phyloP scores from a whole-genome alignment of 2,113 vertebrate species.

The Apus apus region DNA sequence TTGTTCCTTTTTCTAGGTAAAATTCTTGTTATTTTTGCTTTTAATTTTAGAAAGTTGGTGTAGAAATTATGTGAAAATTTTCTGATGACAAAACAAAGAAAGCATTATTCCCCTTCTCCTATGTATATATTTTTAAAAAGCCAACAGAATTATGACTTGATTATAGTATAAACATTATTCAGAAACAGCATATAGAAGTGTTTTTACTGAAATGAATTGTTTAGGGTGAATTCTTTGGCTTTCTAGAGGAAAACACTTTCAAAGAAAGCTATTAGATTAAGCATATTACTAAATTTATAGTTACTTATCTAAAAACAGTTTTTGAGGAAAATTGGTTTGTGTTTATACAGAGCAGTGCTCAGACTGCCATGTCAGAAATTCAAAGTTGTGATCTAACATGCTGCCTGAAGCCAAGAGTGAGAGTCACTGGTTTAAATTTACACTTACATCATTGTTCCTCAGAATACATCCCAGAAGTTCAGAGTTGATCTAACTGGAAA shows the following conservation, averaged over 20 bases:
- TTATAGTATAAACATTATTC: background rate
- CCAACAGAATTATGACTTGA: background rate
- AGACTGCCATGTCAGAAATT: background rate
- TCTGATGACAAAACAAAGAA: background rate
- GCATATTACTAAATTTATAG: background rate
- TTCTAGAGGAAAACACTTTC: background rate
- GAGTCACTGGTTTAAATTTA: background rate
- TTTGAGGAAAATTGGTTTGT: background rate
- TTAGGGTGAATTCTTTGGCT: background rate
- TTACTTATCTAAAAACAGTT: background rate
- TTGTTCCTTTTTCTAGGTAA: background rate
- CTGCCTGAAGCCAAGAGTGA: background rate
- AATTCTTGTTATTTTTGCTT: background rate
- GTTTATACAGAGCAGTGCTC: background rate
- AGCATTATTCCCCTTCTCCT: rapidly evolving
- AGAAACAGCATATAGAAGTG: background rate
- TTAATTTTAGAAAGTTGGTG: background rate
- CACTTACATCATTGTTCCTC: rapidly evolving
- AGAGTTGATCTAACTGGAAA: background rate
- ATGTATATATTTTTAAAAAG: background rate
- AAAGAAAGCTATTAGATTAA: background rate
- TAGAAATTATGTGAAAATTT: background rate
- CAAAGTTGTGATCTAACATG: background rate
- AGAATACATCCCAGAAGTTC: background rate
- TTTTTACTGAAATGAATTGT: background rate